Percentiles rank a stretch among this genome's conserved stretches.
Evolutionary conservation across 1,140 invertebrate genomes (phyloP).

Genomic region (Meloidogyne floridensis): DNA sequence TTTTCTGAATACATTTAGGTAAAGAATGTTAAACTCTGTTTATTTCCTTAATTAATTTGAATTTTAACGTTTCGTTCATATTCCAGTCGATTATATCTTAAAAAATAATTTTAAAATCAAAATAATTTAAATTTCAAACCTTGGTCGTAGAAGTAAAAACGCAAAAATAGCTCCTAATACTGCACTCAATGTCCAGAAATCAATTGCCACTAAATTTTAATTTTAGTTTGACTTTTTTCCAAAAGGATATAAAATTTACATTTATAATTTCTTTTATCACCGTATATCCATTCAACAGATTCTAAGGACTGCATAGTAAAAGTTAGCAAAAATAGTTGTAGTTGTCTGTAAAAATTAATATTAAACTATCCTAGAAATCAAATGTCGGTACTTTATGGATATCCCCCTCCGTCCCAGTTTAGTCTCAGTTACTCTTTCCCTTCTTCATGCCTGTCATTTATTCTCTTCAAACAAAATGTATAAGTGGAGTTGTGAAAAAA

Average conservation of each 20-base stretch:
- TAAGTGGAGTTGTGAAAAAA: no score
- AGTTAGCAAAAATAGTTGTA: constrained; percentile 47
- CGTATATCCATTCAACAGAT: constrained; percentile 45
- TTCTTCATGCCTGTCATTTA: no score
- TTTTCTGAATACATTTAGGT: no score
- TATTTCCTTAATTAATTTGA: neutral
- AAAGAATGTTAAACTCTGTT: neutral
- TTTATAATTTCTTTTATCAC: constrained; percentile 40
- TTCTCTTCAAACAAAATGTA: no score
- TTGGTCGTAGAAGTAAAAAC: constrained; percentile 47
- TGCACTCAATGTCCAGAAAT: constrained; percentile 50
- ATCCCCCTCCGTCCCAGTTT: no score
- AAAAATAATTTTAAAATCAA: constrained; percentile 19
- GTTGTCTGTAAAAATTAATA: constrained; percentile 36
- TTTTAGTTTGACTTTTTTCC: constrained; percentile 3
- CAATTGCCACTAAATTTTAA: constrained; percentile 39
- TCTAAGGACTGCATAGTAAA: constrained; percentile 48
- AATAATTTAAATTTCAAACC: constrained; percentile 36
- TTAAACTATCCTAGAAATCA: no score
- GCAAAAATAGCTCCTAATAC: constrained; percentile 45
- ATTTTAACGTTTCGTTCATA: constrained; percentile 45
- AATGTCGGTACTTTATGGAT: no score
- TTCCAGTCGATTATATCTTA: constrained; percentile 48
- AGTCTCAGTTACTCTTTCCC: no score
- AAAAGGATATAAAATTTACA: constrained; percentile 5